phyloP scores from a whole-genome alignment of 2,797 vertebrate species.

The Mycteria americana region DNA sequence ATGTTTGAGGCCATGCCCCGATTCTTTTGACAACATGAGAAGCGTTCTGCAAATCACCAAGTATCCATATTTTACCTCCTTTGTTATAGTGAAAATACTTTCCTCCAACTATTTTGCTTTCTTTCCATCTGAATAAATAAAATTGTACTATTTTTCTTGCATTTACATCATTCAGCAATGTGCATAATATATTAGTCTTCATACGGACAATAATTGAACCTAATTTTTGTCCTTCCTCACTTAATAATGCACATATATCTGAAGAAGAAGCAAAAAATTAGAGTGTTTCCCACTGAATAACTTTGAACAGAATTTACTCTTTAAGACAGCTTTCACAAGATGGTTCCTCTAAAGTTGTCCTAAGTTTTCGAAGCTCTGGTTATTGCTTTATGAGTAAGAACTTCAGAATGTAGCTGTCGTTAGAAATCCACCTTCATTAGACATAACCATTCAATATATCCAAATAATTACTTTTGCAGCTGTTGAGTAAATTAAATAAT shows the following conservation, averaged over 20 bases:
- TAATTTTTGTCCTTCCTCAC: background rate
- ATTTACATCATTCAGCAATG: background rate
- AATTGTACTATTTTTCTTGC: background rate
- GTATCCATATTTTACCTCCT: background rate
- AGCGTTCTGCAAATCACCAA: background rate
- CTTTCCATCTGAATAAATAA: background rate
- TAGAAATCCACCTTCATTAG: background rate
- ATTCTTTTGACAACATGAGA: background rate
- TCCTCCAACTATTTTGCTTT: background rate
- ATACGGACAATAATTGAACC: background rate
- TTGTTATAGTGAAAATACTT: background rate
- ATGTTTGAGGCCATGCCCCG: background rate
- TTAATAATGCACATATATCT: background rate
- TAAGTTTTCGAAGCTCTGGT: background rate
- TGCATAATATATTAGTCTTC: background rate
- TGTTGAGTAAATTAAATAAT: constrained; percentile 1
- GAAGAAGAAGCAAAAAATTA: background rate
- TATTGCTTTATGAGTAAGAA: background rate
- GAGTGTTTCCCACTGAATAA: background rate
- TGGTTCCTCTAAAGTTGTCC: background rate
- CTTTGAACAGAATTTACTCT: background rate
- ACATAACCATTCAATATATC: background rate
- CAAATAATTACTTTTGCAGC: background rate
- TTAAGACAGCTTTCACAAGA: background rate
- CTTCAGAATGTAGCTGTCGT: background rate